Conservation (phyloP, 2,888 invertebrate species). For the Harpalus rufipes region DNA sequence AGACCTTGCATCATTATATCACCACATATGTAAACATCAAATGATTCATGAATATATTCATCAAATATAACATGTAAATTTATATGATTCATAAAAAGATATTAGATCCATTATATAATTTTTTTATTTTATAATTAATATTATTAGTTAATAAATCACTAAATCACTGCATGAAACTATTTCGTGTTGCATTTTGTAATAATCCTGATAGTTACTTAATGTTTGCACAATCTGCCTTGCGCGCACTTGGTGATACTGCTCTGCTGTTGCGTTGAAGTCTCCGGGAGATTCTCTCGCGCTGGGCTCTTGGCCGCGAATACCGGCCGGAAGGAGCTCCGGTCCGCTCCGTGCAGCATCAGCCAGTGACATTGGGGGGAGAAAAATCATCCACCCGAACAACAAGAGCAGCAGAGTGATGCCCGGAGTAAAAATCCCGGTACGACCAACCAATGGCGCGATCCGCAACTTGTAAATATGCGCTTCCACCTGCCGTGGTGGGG, state of each 20-base stretch:
- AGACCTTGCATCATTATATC: no score
- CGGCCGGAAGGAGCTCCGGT: constrained; percentile 33
- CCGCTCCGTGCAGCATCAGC: constrained; percentile 1
- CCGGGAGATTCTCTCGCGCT: constrained; percentile 31
- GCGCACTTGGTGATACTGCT: constrained; percentile 15
- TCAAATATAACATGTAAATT: no score
- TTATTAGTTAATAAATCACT: no score
- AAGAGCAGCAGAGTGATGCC: constrained; percentile 53
- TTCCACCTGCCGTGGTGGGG: constrained; percentile 74
- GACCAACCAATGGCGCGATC: constrained; percentile 55
- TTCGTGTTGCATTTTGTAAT: no score
- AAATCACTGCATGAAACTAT: no score
- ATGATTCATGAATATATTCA: no score
- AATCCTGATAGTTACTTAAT: no score
- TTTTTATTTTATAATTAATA: no score
- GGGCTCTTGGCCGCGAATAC: constrained; percentile 24
- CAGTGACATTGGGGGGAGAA: constrained; percentile 55
- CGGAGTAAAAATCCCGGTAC: constrained; percentile 48
- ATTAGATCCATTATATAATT: no score
- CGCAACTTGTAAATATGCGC: constrained; percentile 65
- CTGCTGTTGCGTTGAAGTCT: constrained; percentile 25
- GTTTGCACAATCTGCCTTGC: background rate
- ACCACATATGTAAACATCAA: no score
- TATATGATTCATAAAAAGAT: no score
- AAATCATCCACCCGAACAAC: constrained; percentile 66